Percentiles rank a stretch among this genome's conserved stretches.
Conservation (phyloP, 2,797 vertebrate genomes). For the Xiphorhynchus erythropygius region DNA sequence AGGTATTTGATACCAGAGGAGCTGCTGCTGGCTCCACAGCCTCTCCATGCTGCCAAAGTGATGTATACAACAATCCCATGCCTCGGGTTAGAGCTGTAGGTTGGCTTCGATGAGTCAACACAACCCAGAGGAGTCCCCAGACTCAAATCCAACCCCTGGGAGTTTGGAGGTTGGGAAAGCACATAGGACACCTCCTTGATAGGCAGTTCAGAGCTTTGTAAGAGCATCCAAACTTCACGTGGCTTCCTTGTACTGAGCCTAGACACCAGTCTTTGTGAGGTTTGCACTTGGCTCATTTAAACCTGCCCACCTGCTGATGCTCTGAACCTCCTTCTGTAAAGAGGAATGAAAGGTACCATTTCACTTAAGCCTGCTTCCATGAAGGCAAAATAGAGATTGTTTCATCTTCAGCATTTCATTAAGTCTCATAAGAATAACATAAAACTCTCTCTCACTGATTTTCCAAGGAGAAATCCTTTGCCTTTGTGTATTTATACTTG, state of each 20-base stretch:
- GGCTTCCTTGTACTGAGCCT: not conserved
- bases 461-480: constrained; percentile 60
- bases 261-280: not conserved
- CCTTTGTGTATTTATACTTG: constrained; percentile 59
- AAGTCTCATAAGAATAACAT: constrained; percentile 61
- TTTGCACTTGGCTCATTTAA: constrained; percentile 46
- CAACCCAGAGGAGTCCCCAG: not conserved
- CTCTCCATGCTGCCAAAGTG: not conserved
- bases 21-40: not conserved
- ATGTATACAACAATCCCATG: accelerated
- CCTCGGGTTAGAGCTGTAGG: not conserved
- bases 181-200: not conserved
- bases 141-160: not conserved
- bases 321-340: constrained; percentile 46
- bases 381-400: constrained; percentile 63
- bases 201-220: not conserved
- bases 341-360: constrained; percentile 52
- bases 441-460: constrained; percentile 27
- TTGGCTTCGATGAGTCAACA: not conserved
- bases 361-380: constrained; percentile 57
- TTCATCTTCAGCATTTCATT: constrained; percentile 67
- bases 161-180: not conserved
- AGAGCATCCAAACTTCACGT: not conserved
- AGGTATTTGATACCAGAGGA: not conserved
- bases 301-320: constrained; percentile 58